These are phyloP conservation scores for Mycalesis mineus DNA, from an alignment of 2,888 invertebrate species.

Conservation along the genomic window DNA sequence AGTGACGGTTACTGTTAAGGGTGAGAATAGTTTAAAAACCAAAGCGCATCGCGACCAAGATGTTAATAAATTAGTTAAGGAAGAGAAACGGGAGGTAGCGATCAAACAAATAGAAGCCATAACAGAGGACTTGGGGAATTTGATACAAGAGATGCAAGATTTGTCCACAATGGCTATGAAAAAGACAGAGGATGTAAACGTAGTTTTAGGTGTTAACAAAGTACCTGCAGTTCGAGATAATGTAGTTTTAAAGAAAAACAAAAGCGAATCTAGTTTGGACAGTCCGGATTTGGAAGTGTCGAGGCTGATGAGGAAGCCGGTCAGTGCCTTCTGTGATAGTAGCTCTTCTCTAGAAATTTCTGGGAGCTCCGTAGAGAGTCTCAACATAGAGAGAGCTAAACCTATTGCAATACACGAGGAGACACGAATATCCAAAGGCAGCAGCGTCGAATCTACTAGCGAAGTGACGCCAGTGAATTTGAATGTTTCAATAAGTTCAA, in stretches of 20 bases:
- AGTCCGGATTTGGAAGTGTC: conserved; percentile 75
- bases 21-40: conserved; percentile 42
- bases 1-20: conserved; percentile 46
- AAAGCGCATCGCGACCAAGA: conserved; percentile 47
- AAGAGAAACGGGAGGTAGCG: conserved; percentile 43
- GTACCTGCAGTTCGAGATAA: conserved; percentile 62
- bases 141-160: conserved; percentile 62
- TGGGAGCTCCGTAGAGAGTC: conserved; percentile 71
- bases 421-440: conserved; percentile 60
- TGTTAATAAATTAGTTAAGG: conserved; percentile 37
- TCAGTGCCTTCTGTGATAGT: conserved; percentile 66
- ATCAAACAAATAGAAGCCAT: conserved; percentile 61
- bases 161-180: conserved; percentile 47
- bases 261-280: conserved; percentile 73
- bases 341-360: conserved; percentile 71
- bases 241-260: conserved; percentile 71
- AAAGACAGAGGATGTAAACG: conserved; percentile 30
- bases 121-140: conserved; percentile 62
- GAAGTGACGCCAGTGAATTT: conserved; percentile 64
- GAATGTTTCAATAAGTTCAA: conserved; percentile 68
- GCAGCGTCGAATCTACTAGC: conserved; percentile 66
- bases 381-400: conserved; percentile 47
- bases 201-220: conserved; percentile 42
- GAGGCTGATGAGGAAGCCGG: conserved; percentile 63
- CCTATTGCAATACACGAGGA: conserved; percentile 52